These are phyloP conservation scores for Nephrocerus scutellatus DNA, from an alignment of 2,888 invertebrate genomes.

Conservation along the genomic window DNA sequence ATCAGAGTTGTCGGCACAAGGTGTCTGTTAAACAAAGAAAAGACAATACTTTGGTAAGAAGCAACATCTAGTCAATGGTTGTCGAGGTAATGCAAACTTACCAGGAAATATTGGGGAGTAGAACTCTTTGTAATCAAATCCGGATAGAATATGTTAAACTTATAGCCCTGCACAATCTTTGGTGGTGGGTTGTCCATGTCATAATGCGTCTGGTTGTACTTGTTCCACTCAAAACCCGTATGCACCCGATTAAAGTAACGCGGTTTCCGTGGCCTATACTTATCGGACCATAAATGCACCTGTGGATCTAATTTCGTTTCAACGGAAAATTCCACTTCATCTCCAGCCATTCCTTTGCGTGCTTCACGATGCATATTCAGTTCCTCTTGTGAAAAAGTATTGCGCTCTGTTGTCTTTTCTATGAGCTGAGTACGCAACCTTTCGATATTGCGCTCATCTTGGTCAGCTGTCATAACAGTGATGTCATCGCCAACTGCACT, in stretches of 20 bases:
- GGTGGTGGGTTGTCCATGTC: slow-evolving; percentile 99
- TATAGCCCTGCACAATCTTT: slow-evolving; percentile 99
- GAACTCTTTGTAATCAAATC: slow-evolving; percentile 90
- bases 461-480: slow-evolving; percentile 65
- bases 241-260: slow-evolving; percentile 95
- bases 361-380: slow-evolving; percentile 71
- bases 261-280: slow-evolving; percentile 95
- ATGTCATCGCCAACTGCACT: slow-evolving; percentile 54
- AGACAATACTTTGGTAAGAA: slow-evolving; percentile 4
- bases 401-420: slow-evolving; percentile 59
- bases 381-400: slow-evolving; percentile 50
- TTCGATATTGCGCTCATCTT: slow-evolving; percentile 68
- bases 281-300: slow-evolving; percentile 84
- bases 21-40: slow-evolving; percentile 57
- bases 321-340: slow-evolving; percentile 87
- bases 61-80: slow-evolving; percentile 1
- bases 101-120: slow-evolving; percentile 89
- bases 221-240: slow-evolving; percentile 99
- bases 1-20: slow-evolving; percentile 85
- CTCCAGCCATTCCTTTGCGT: slow-evolving; percentile 72
- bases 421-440: slow-evolving; percentile 64
- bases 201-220: slow-evolving; percentile 99
- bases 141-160: slow-evolving; percentile 99
- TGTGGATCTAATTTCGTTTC: slow-evolving; percentile 79
- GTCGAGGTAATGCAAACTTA: slow-evolving; percentile 45